Evolutionary conservation across 2,113 vertebrate species (phyloP), one percentile per base, ranked within the genome.

Genomic region (Mustela lutreola): DNA sequence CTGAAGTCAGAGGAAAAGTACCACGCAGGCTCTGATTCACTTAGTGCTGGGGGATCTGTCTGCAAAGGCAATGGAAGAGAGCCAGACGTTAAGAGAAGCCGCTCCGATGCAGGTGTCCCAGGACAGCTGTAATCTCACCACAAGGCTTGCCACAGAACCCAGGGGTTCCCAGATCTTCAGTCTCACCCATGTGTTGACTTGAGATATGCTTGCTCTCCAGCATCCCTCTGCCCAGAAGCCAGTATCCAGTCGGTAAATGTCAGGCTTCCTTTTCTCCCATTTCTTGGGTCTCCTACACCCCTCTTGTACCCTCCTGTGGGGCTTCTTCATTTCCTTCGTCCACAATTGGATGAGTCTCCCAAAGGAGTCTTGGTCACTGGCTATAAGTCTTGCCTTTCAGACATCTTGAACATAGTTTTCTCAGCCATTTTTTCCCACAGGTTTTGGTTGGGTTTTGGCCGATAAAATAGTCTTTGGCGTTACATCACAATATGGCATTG

Each of bases 1-100:
- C 89, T 86, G 91, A 58, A 89, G 96, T 58, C 78, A 75, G 62
- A 97, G 93, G 81, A 83, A 96, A 98, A 95, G 62, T 76, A 87
- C 86, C 42, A 11, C 0, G 0, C 22, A 22, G 70, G 10, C 62
- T 76, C 16, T 1, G 58, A 28, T 65, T 63, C 95, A 62, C 50
- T n/a, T 2, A 1, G 18, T 1, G 3, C 67, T 1, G 0, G 7
- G 53, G 81, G 39, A 62, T 53, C 82, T n/a, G 67, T 50, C 24
- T 71, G 86, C 78, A 83, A 58, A 73, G 82, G 67, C 58, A 80
- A 36, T 1, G 11, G 78, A 26, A 92, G 58, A 31, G 39, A 65
- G 5, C 15, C 14, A 12, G 80, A 78, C 0, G 0, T 5, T 4
- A 48, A 73, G 39, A 73, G 62, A 60, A 8, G 14, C 26, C 53